Evolutionary conservation across 2,888 invertebrate genomes (phyloP).

Genomic region (Aricia artaxerxes): DNA sequence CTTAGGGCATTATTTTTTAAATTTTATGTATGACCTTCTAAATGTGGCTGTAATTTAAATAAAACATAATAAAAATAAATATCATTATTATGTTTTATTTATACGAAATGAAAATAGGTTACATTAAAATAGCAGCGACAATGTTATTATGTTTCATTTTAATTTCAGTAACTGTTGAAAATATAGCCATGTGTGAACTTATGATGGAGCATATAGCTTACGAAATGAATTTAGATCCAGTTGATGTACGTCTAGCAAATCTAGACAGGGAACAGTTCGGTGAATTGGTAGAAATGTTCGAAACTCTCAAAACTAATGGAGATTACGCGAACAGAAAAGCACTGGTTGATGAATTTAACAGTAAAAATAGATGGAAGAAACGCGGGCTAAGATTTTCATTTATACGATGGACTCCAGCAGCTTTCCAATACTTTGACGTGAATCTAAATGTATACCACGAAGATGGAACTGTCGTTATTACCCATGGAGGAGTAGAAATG

Average conservation of each 20-base stretch:
- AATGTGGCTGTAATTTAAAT: not conserved
- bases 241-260: slow-evolving; percentile 77
- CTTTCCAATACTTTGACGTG: slow-evolving; percentile 55
- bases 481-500: slow-evolving; percentile 83
- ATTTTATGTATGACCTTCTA: not conserved
- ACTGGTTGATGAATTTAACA: slow-evolving; percentile 77
- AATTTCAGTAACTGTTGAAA: slow-evolving; percentile 73
- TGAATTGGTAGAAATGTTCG: slow-evolving; percentile 67
- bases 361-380: slow-evolving; percentile 87
- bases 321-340: slow-evolving; percentile 72
- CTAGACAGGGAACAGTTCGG: slow-evolving; percentile 51
- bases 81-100: not conserved
- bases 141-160: not conserved
- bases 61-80: not conserved
- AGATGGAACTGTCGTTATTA: slow-evolving; percentile 83
- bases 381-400: slow-evolving; percentile 82
- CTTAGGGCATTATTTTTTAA: not conserved
- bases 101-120: not conserved
- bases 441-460: slow-evolving; percentile 81
- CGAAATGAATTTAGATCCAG: slow-evolving; percentile 74
- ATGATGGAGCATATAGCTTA: slow-evolving; percentile 84
- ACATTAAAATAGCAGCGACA: not conserved
- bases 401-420: slow-evolving; percentile 78
- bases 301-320: slow-evolving; percentile 73
- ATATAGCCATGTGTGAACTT: slow-evolving; percentile 76